Base-by-base conservation (phyloP, 35 echinoderm and acorn worm species). In the Heliocidaris tuberculata region DNA sequence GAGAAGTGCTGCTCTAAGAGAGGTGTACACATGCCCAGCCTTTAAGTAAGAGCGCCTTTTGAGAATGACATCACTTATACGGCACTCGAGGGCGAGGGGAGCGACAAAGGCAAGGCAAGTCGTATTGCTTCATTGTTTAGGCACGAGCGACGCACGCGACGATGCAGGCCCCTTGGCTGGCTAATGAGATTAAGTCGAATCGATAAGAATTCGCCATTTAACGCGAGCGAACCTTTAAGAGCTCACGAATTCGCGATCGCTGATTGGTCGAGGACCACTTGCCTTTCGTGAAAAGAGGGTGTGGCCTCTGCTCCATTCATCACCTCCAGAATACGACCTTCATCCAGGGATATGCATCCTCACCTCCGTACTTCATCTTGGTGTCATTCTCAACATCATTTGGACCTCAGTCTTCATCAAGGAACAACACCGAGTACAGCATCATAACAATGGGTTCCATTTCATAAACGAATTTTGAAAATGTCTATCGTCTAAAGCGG, bases 21-120 rank as follows among this genome's bases (percentile, higher is more conserved):
- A 59, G 91, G 11, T 93, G 91, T 93, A 93, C 50, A 93, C 91
- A 93, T 59, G 91, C 47, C 31, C 48, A 93, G 27, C 91, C 47
- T 89, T 89, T 59, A 93, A 93, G 47, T 93, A 93, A 52, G 91
- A 48, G 91, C 50, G 91, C 49, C 47, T 30, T 93, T 93, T 59
- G 30, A 93, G 91, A 93, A 93, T 93, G 91, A 93, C 91, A 93
- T 93, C 91, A 93, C 91, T 91, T 91, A 91, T 91, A 91, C 10
- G 27, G 91, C 50, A 49, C 91, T 93, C 48, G 31, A 93, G 49
- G 91, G 91, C 47, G 91, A 93, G 30, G 11, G 8, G 50, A 9
- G 56, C 50, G 50, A 93, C 91, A 93, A 93, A 93, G 91, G 91
- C 91, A 93, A 52, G 91, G 91, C 91, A 89, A 32, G 19, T 31